Conservation (phyloP, 2,888 invertebrate species). For the Hydrotaea cyrtoneurina region DNA sequence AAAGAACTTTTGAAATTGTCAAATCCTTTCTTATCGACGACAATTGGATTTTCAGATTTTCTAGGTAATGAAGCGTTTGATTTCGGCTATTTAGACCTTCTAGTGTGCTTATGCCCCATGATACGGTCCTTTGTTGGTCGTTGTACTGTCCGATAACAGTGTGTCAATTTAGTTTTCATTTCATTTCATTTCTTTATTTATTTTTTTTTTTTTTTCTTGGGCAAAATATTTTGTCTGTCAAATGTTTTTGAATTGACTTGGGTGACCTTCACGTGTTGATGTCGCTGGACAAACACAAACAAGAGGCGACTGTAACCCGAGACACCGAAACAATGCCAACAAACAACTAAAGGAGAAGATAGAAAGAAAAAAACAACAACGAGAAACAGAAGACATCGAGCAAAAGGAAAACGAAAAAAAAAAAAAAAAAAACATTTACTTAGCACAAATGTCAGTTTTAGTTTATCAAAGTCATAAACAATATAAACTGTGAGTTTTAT, state of each 20-base stretch:
- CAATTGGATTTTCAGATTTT: background rate
- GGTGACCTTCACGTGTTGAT: conserved; percentile 11
- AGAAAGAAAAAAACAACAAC: background rate
- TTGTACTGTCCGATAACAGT: background rate
- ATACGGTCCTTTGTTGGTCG: background rate
- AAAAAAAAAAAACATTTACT: background rate
- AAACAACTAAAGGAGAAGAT: background rate
- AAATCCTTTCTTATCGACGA: background rate
- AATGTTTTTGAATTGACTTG: conserved; percentile 11
- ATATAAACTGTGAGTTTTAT: background rate
- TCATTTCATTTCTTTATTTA: background rate
- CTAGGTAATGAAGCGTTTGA: background rate
- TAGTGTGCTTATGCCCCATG: background rate
- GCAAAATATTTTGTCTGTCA: background rate
- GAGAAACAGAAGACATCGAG: no score
- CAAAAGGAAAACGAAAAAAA: no score
- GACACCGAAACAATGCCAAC: no score
- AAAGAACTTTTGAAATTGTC: background rate
- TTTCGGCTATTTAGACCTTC: background rate
- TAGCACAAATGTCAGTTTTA: background rate
- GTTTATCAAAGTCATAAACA: conserved; percentile 13
- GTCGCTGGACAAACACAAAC: background rate
- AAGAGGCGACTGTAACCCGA: background rate
- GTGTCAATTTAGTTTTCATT: background rate
- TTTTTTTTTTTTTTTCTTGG: background rate